Evolutionary conservation across 2,888 invertebrate genomes (phyloP), one percentile per base, ranked within the genome.

Genomic region (Kuschelorhynchus macadamiae): DNA sequence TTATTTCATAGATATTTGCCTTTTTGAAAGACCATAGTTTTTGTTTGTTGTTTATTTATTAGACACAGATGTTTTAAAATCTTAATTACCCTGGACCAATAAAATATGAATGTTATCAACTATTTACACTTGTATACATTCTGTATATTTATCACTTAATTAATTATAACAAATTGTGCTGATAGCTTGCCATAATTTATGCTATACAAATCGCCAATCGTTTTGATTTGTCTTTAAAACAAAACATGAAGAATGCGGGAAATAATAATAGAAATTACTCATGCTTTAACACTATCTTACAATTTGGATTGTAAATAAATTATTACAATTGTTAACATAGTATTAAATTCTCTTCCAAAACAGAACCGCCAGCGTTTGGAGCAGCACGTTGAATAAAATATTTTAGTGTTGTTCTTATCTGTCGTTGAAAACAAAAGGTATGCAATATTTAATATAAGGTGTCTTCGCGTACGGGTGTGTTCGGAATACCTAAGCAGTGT

Each of bases 361-460:
- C 4, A 39, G 12, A 39, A 25, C 7, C n/a, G n/a, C n/a, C n/a
- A 25, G 25, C 25, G 25, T 12, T 12, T 1, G 32, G 14, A 49
- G 33, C 9, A 11, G 9, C 32, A 49, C n/a, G 12, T 39, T 52
- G 52, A 52, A 52, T 52, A 32, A 52, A 20, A 52, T 20, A 52
- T 39, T 25, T n/a, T 25, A 25, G 39, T 39, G 39, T 17, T 20
- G 50, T 52, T 39, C 21, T 59, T 49, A 57, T 30, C 30, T 46
- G 57, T 32, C 32, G 39, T 39, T 39, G 18, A 14, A 36, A 47
- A 59, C 44, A 59, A 59, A 49, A 59, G 59, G 46, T 21, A 59
- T 39, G 39, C 18, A 21, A 59, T 59, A 39, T 47, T 59, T 59
- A 59, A 49, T 59, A 56, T 17, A 25, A 36, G 16, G 47, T 44